phyloP scores from a whole-genome alignment of 2,888 invertebrate genomes.

The Nomada fucata region DNA sequence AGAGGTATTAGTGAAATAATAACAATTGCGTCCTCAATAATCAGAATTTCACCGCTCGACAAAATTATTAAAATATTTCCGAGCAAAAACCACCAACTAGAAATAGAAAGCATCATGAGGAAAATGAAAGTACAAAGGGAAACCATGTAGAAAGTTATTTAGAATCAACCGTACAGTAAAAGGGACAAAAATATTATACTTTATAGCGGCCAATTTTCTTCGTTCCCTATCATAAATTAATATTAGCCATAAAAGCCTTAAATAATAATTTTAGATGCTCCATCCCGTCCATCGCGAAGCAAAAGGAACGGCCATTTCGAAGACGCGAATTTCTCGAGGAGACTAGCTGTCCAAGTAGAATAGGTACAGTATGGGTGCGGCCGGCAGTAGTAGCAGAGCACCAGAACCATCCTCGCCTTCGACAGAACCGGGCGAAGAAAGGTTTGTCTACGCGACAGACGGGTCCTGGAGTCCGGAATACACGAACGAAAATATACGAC shows the following conservation, averaged over 20 bases:
- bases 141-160: no score
- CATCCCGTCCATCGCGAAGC: no score
- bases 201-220: no score
- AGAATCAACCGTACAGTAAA: not conserved
- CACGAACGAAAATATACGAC: conserved; percentile 59
- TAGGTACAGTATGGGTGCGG: conserved; percentile 73
- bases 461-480: conserved; percentile 62
- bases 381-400: conserved; percentile 71
- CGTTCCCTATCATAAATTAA: no score
- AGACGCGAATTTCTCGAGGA: not conserved
- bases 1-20: not conserved
- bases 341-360: conserved; percentile 36
- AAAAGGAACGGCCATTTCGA: not conserved
- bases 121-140: no score
- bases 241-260: not conserved
- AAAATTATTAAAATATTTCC: no score
- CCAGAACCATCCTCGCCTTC: conserved; percentile 36
- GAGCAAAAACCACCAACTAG: no score
- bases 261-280: conserved; percentile 11
- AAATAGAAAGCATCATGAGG: no score
- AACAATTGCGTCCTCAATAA: not conserved
- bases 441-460: conserved; percentile 34
- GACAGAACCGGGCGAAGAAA: conserved; percentile 23
- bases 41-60: no score
- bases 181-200: no score